phyloP scores from a whole-genome alignment of 2,888 invertebrate species.

The Eupithecia centaureata region DNA sequence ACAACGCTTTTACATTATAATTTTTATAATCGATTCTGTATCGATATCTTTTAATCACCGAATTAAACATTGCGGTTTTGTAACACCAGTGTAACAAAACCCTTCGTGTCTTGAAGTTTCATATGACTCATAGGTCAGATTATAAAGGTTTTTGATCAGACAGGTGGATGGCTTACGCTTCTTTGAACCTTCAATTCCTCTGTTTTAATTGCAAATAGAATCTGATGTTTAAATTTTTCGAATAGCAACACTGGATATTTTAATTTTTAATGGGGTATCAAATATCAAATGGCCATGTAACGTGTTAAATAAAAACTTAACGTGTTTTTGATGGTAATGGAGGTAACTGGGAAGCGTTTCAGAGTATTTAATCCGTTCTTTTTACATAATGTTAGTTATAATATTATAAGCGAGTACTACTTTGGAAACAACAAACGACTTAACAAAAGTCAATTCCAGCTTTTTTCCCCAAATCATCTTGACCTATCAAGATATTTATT shows the following conservation, averaged over 20 bases:
- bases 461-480: background rate
- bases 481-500: background rate
- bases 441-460: background rate
- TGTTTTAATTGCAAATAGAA: slow-evolving; percentile 52
- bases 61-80: slow-evolving; percentile 47
- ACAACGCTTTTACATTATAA: slow-evolving; percentile 48
- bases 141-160: slow-evolving; percentile 38
- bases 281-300: slow-evolving; percentile 1
- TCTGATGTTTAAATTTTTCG: slow-evolving; percentile 50
- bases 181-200: slow-evolving; percentile 53
- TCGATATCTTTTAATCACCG: slow-evolving; percentile 59
- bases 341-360: background rate
- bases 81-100: slow-evolving; percentile 40
- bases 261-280: slow-evolving; percentile 45
- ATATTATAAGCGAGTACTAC: background rate
- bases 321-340: slow-evolving; percentile 20
- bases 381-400: background rate
- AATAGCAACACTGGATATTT: slow-evolving; percentile 41
- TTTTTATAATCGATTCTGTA: slow-evolving; percentile 60
- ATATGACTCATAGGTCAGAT: slow-evolving; percentile 16
- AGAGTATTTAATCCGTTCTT: background rate
- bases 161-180: slow-evolving; percentile 50
- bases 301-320: slow-evolving; percentile 13
- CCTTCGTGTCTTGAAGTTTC: slow-evolving; percentile 22
- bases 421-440: background rate